A percentile compares a stretch with the other conserved stretches of the same genome.
These are phyloP conservation scores for Tigriopus californicus DNA, from an alignment of 2,888 invertebrate species.

Conservation along the genomic window DNA sequence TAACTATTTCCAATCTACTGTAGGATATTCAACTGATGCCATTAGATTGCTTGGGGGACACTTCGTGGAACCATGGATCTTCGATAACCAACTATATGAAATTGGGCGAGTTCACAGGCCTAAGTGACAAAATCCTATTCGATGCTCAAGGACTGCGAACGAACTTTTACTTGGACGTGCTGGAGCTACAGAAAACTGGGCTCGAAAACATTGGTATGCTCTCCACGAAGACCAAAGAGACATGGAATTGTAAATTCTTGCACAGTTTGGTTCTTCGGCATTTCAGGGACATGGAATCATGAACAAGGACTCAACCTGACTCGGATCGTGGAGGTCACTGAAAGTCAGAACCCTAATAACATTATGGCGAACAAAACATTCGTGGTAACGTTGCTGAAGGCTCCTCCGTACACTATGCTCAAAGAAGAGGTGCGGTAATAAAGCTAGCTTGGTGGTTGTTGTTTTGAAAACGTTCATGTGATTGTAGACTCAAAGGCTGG, in stretches of 20 bases:
- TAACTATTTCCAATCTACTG: too few relatives aligned
- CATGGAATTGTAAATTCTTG: too few relatives aligned
- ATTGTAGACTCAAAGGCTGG: constrained; percentile 19
- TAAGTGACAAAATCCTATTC: constrained; percentile 64
- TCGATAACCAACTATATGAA: constrained; percentile 92
- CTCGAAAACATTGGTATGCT: neutral
- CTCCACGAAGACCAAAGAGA: too few relatives aligned
- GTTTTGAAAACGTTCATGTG: neutral
- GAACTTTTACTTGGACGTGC: constrained; percentile 73
- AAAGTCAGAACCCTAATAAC: constrained; percentile 19
- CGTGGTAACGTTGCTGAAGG: constrained; percentile 41
- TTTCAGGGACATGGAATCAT: constrained; percentile 17
- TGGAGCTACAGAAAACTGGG: constrained; percentile 41
- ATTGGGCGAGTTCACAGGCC: constrained; percentile 40
- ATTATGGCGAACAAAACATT: constrained; percentile 51
- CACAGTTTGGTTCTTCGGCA: too few relatives aligned
- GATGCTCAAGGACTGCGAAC: constrained; percentile 82
- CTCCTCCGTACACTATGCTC: constrained; percentile 31
- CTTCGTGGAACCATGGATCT: constrained; percentile 84
- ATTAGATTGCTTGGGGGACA: constrained; percentile 64
- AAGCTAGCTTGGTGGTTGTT: too few relatives aligned
- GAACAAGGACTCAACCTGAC: neutral
- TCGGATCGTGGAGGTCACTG: constrained; percentile 41
- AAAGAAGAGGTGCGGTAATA: constrained; percentile 22
- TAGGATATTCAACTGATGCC: constrained; percentile 35